Conservation (phyloP, 2,113 vertebrate genomes). For the Macrotis lagotis region DNA sequence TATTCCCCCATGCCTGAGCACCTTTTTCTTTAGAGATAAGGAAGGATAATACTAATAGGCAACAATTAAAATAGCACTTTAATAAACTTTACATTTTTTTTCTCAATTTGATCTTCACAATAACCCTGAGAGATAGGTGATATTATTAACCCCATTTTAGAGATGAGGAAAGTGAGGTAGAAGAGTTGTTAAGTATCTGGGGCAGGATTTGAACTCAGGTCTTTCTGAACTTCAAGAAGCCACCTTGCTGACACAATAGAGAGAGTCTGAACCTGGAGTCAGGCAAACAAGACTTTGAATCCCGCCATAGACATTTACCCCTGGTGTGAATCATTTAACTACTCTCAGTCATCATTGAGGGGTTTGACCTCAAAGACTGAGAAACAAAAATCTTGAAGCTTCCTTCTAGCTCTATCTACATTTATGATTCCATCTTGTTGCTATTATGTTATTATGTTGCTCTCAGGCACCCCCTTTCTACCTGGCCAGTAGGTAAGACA, state of each 20-base stretch:
- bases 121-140: not conserved
- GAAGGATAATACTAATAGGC: not conserved
- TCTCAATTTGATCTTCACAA: not conserved
- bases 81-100: not conserved
- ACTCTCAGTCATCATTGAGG: not conserved
- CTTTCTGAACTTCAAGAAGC: not conserved
- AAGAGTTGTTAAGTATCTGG: not conserved
- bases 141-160: not conserved
- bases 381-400: not conserved
- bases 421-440: not conserved
- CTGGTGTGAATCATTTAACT: not conserved
- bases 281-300: not conserved
- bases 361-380: not conserved
- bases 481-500: not conserved
- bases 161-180: not conserved
- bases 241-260: not conserved
- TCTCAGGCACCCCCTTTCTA: not conserved
- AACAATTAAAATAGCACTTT: not conserved
- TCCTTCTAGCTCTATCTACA: not conserved
- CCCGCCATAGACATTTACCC: not conserved
- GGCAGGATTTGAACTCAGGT: not conserved
- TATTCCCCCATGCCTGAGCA: not conserved
- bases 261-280: not conserved
- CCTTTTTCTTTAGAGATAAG: not conserved
- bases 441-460: not conserved